phyloP scores from a whole-genome alignment of 2,888 invertebrate genomes.

The Synergus itoensis region DNA sequence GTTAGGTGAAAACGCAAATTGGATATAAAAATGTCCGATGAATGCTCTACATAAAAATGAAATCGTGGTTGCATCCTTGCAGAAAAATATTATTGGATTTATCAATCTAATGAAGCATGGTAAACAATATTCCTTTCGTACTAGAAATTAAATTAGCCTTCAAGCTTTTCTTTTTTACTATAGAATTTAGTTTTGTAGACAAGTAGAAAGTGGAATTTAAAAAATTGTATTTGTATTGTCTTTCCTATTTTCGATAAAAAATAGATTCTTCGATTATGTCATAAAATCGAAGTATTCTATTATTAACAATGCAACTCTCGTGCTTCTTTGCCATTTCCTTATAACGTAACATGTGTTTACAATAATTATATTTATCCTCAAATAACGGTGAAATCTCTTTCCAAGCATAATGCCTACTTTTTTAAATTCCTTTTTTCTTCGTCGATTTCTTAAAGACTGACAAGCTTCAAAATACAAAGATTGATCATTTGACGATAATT shows the following conservation, averaged over 20 bases:
- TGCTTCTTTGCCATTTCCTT: conserved; percentile 10
- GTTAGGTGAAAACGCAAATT: background rate
- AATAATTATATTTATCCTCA: conserved; percentile 25
- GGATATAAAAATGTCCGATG: background rate
- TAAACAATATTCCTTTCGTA: background rate
- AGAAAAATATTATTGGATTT: conserved; percentile 26
- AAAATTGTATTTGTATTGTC: background rate
- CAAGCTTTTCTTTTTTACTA: background rate
- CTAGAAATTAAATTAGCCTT: conserved; percentile 19
- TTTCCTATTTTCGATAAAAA: background rate
- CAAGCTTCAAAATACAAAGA: background rate
- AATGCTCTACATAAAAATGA: conserved; percentile 7
- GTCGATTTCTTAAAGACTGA: background rate
- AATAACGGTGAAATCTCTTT: conserved; percentile 29
- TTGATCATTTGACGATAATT: background rate
- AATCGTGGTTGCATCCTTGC: conserved; percentile 9
- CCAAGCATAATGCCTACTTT: background rate
- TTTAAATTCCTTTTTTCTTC: background rate
- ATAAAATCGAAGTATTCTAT: background rate
- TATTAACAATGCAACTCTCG: background rate
- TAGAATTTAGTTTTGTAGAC: background rate
- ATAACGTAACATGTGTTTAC: conserved; percentile 19
- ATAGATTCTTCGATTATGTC: background rate
- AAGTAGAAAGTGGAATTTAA: background rate
- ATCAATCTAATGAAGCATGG: conserved; percentile 13